Evolutionary conservation across 2,888 invertebrate genomes (phyloP).

Genomic region (Lepidocyrtoides sp.): DNA sequence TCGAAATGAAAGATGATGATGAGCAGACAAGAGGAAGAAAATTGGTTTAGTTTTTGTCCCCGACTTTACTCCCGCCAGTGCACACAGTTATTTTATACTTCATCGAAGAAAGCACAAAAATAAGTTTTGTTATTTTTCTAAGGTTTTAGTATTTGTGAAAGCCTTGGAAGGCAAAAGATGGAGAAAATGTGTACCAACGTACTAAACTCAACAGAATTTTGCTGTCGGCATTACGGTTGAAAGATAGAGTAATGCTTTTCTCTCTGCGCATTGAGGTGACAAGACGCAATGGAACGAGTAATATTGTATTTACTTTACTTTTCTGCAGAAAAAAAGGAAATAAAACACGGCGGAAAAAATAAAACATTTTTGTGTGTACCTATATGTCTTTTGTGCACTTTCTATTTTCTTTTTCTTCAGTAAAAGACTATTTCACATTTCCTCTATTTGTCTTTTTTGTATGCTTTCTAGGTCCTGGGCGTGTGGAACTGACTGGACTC

Average conservation of each 20-base stretch:
- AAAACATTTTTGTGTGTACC: not conserved
- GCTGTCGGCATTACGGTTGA: not conserved
- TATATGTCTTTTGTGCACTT: not conserved
- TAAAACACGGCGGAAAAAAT: not conserved
- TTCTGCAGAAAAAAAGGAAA: no score
- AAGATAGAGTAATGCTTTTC: not conserved
- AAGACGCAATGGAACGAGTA: not conserved
- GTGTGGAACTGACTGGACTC: conserved; percentile 90
- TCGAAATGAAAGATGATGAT: conserved; percentile 1
- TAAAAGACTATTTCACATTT: conserved; percentile 13
- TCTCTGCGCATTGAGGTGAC: not conserved
- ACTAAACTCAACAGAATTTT: no score
- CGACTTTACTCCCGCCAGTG: not conserved
- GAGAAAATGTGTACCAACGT: not conserved
- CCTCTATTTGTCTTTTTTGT: conserved; percentile 51
- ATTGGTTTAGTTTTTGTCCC: not conserved
- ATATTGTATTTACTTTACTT: not conserved
- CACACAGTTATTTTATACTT: not conserved
- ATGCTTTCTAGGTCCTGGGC: conserved; percentile 72
- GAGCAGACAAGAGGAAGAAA: not conserved
- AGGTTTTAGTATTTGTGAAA: not conserved
- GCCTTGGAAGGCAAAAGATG: not conserved
- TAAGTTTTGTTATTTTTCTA: not conserved
- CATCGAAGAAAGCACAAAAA: not conserved
- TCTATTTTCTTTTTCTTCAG: conserved; percentile 29